Evolutionary conservation across 2,888 invertebrate genomes (phyloP), one percentile per base, ranked within the genome.

Genomic region (Zonitis immaculata): DNA sequence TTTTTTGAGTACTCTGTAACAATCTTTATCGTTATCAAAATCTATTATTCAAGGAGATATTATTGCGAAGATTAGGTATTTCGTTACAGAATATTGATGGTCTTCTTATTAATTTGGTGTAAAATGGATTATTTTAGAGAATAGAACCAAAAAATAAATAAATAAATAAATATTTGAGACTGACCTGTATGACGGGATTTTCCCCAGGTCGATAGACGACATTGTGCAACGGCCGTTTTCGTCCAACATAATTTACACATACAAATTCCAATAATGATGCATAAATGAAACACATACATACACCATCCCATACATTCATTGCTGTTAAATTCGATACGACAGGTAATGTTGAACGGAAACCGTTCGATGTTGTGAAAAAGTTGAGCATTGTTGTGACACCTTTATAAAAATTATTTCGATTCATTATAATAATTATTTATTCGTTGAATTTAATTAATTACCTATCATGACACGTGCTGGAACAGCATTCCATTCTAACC

Each of bases 381-480:
- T 94, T 95, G 87, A 95, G 87, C 94, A 95, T 95, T 78, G 95
- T 95, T 69, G 95, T 95, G 73, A 95, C 94, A 79, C 94, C 94
- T 91, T 80, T 14, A 62, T 73, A 75, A 59, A 72, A n/a, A n/a
- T n/a, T n/a, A n/a, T n/a, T n/a, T n/a, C n/a, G n/a, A n/a, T n/a
- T n/a, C n/a, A n/a, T n/a, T n/a, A n/a, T n/a, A n/a, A n/a, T n/a
- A n/a, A n/a, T n/a, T n/a, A n/a, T n/a, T n/a, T n/a, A n/a, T n/a
- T n/a, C n/a, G n/a, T n/a, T n/a, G n/a, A n/a, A n/a, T n/a, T n/a
- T n/a, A n/a, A n/a, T n/a, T n/a, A 22, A 82, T 87, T 82, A 91
- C 91, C 91, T 82, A 95, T 93, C 93, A 95, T 94, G 74, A 94
- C 94, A 80, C 94, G 85, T 76, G 94, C 94, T 75, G 94, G 94